Evolutionary conservation across 1,140 invertebrate genomes (phyloP), one percentile per base, ranked within the genome.

Genomic region (Cyclina sinensis): DNA sequence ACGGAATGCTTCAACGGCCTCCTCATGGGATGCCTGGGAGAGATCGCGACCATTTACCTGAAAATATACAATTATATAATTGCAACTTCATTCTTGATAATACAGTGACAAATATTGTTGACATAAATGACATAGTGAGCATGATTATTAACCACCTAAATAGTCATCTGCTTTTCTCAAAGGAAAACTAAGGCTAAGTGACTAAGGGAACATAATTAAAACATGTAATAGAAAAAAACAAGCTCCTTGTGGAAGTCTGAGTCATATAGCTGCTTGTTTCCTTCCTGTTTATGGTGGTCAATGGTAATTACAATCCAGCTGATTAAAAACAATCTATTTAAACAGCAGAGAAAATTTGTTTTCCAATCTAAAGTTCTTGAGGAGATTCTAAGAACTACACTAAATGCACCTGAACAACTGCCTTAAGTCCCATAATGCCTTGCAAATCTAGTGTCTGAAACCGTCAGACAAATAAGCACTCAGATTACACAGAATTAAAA

Each of bases 41-140:
- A 97, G 96, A 94, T 97, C 97, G 91, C 96, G 96, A 81, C 97
- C 97, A 95, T 97, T 97, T 86, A 97, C 96, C 97, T 97, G 94
- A 5, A 92, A 92, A 65, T 83, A 57, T 30, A 86, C 21, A 62
- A n/a, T 46, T 7, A 4, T 54, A 54, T 54, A 54, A n/a, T 12
- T 54, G 9, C 51, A 12, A 54, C 7, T 54, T 18, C 51, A 7
- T 54, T 54, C 51, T 11, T 18, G 3, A n/a, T n/a, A n/a, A n/a
- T n/a, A n/a, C n/a, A n/a, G n/a, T n/a, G n/a, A n/a, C n/a, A n/a
- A n/a, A n/a, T n/a, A n/a, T n/a, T n/a, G n/a, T n/a, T n/a, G n/a
- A n/a, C n/a, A n/a, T n/a, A n/a, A n/a, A n/a, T n/a, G n/a, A n/a
- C n/a, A n/a, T n/a, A n/a, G n/a, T n/a, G n/a, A n/a, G n/a, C n/a